A percentile compares a stretch with the other conserved stretches of the same genome.
These are phyloP conservation scores for Brachyrhaphis roseni DNA, from an alignment of 2,797 vertebrate species.

Conservation along the genomic window DNA sequence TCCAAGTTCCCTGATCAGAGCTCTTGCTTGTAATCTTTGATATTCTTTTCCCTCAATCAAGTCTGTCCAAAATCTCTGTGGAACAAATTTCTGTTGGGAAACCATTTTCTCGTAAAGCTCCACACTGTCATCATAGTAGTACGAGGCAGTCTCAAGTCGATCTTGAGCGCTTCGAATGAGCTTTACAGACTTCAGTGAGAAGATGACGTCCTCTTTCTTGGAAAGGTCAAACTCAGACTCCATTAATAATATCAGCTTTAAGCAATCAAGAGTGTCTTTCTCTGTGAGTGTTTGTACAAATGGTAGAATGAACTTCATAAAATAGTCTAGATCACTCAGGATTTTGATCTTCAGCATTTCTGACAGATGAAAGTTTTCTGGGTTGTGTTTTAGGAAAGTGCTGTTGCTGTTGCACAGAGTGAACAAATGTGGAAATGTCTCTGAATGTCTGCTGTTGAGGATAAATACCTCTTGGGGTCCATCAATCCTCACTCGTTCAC, in stretches of 20 bases:
- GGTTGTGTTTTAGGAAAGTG: constrained; percentile 63
- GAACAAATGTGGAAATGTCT: constrained; percentile 60
- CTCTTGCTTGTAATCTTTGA: too few relatives aligned
- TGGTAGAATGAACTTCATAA: constrained; percentile 74
- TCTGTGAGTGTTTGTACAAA: constrained; percentile 53
- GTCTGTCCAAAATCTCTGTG: constrained; percentile 61
- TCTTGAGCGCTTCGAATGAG: constrained; percentile 68
- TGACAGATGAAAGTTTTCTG: constrained; percentile 54
- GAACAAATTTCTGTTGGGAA: constrained; percentile 75
- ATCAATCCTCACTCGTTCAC: constrained; percentile 64
- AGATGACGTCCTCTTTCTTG: too few relatives aligned
- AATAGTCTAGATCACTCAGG: constrained; percentile 70
- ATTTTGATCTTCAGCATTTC: constrained; percentile 33
- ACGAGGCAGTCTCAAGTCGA: constrained; percentile 63
- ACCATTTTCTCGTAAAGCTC: constrained; percentile 68
- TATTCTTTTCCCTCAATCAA: too few relatives aligned
- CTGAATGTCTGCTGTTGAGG: constrained; percentile 28
- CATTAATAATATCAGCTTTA: constrained; percentile 70
- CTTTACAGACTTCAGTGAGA: constrained; percentile 51
- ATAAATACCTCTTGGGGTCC: constrained; percentile 49
- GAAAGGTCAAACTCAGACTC: too few relatives aligned
- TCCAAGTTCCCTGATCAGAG: too few relatives aligned
- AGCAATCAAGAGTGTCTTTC: constrained; percentile 51
- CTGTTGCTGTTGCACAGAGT: constrained; percentile 14
- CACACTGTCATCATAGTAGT: constrained; percentile 72